Evolutionary conservation across 2,797 vertebrate species (phyloP).

Genomic region (Serranus cabrilla): DNA sequence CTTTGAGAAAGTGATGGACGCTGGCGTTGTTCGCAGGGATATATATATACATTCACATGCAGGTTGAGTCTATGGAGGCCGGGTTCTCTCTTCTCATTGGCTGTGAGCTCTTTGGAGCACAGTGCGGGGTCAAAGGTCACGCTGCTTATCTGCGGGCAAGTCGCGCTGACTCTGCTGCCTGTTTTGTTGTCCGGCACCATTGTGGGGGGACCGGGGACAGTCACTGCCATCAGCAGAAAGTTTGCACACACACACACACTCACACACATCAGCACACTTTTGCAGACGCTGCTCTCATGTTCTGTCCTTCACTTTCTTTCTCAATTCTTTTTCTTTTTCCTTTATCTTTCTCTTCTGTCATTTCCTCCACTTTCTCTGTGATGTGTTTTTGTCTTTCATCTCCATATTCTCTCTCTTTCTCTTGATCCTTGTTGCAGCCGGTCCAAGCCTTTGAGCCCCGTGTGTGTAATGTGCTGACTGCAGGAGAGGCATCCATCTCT

Average conservation of each 20-base stretch:
- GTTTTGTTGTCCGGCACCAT: conserved; percentile 87
- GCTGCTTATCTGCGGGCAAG: conserved; percentile 68
- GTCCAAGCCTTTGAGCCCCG: conserved; percentile 82
- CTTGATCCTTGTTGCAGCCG: conserved; percentile 41
- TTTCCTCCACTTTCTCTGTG: conserved; percentile 14
- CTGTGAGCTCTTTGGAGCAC: conserved; percentile 62
- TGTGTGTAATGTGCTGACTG: conserved; percentile 91
- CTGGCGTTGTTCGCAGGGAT: conserved; percentile 66
- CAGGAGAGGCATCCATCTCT: conserved; percentile 52
- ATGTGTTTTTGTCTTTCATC: conserved; percentile 26
- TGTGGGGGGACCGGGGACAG: conserved; percentile 71
- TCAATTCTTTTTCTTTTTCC: neutral
- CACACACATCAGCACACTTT: conserved; percentile 12
- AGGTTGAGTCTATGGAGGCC: conserved; percentile 41
- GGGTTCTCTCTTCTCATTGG: conserved; percentile 76
- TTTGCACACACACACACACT: conserved; percentile 32
- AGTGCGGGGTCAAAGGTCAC: conserved; percentile 70
- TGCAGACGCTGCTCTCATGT: neutral
- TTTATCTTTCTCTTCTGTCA: neutral
- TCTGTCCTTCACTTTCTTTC: conserved; percentile 3
- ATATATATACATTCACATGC: conserved; percentile 86
- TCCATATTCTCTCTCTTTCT: conserved; percentile 29
- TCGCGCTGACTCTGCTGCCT: conserved; percentile 89
- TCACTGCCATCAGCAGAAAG: conserved; percentile 87
- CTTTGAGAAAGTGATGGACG: conserved; percentile 73